Evolutionary conservation across 2,113 vertebrate species (phyloP), one percentile per base, ranked within the genome.

Genomic region (Sturnus vulgaris): DNA sequence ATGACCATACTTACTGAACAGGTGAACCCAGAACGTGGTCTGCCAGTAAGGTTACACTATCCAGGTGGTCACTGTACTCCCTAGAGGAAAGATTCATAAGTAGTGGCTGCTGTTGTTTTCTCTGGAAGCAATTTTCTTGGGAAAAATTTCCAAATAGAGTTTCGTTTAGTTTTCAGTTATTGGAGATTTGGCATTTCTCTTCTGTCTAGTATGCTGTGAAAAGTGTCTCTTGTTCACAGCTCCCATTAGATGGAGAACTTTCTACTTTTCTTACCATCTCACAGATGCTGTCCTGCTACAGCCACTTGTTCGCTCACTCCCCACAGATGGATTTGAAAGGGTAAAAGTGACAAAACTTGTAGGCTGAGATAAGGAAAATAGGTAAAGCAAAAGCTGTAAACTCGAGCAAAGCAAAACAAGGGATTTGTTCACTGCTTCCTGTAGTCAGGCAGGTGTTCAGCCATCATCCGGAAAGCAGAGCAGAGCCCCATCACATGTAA

Each of bases 231-330:
- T 4, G 2, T 60, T 95, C 16, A 23, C n/a, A 59, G 25, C 18
- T 85, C 10, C 7, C 2, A 0, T 66, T 40, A n/a, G 22, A 25
- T 49, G 46, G 20, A 71, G 39, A 84, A 12, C 17, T 59, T 75
- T 33, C 30, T 82, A 24, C 14, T 66, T 93, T 75, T 40, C 47
- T 82, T 69, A 21, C 37, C 4, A 19, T 42, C 44, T 86, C 49
- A 40, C 27, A 76, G 49, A 28, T 50, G 19, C 5, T 66, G 9
- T 17, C 7, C 12, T 9, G 10, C 21, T 27, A 9, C 15, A 69
- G 11, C 14, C 53, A 27, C 28, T 77, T 0, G 0, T 28, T 55
- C 0, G 0, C 19, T 70, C 40, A 24, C 20, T 79, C n/a, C 21
- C 11, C 4, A 4, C 30, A 47, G 14, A 35, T 56, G 81, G 12